These are phyloP conservation scores for Dendrolimus punctatus DNA, from an alignment of 1,140 invertebrate genomes.

Conservation along the genomic window DNA sequence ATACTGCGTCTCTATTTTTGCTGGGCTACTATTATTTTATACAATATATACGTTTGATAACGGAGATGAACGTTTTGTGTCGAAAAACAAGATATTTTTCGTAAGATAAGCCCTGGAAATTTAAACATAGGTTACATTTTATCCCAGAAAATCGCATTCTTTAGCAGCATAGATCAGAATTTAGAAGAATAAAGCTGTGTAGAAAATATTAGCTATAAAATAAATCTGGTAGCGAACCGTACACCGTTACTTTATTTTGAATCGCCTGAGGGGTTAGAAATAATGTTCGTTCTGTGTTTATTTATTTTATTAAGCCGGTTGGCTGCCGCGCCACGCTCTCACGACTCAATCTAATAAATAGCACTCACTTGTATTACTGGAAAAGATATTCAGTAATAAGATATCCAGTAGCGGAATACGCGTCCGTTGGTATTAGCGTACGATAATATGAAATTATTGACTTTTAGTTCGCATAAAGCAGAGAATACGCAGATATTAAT, in stretches of 20 bases:
- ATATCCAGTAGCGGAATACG: conserved; percentile 49
- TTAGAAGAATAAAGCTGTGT: too few relatives aligned
- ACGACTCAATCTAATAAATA: conserved; percentile 68
- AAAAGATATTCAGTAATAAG: conserved; percentile 55
- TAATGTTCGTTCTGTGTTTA: conserved; percentile 36
- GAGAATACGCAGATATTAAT: conserved; percentile 10
- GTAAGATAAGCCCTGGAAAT: too few relatives aligned
- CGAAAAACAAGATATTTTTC: too few relatives aligned
- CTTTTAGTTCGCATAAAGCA: conserved; percentile 14
- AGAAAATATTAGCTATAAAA: not conserved
- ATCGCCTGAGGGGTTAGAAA: conserved; percentile 13
- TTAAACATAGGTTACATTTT: too few relatives aligned
- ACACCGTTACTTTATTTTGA: conserved; percentile 24
- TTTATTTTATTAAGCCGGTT: conserved; percentile 39
- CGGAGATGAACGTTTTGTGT: too few relatives aligned
- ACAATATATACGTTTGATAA: too few relatives aligned
- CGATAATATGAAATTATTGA: conserved; percentile 48
- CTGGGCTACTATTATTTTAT: too few relatives aligned
- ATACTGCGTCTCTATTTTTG: too few relatives aligned
- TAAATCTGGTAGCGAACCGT: conserved; percentile 11
- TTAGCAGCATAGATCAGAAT: too few relatives aligned
- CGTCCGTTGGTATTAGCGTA: conserved; percentile 21
- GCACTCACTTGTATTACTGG: conserved; percentile 40
- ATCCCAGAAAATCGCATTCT: too few relatives aligned
- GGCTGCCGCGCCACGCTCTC: conserved; percentile 46